phyloP scores from a whole-genome alignment of 2,797 vertebrate species.

The Hippocampus kuda region DNA sequence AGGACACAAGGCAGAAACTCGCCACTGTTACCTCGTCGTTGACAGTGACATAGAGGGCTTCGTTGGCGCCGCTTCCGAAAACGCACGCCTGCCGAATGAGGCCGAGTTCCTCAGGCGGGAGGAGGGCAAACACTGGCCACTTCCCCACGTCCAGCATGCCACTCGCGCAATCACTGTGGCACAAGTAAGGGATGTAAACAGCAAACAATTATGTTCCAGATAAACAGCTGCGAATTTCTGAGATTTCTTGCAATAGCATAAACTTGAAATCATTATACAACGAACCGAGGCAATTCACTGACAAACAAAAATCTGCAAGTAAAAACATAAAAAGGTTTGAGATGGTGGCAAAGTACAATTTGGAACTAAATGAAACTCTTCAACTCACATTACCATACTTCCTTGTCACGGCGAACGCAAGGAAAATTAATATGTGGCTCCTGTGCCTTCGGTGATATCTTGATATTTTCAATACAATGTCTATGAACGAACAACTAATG shows the following conservation, averaged over 20 bases:
- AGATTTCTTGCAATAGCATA: background rate
- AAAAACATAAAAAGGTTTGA: background rate
- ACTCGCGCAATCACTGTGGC: constrained; percentile 31
- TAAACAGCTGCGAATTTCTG: background rate
- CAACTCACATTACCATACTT: too few species aligned
- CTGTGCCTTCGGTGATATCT: too few species aligned
- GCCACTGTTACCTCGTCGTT: constrained; percentile 81
- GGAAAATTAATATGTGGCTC: too few species aligned
- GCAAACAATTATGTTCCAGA: background rate
- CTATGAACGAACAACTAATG: too few species aligned
- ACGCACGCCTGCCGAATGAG: constrained; percentile 92
- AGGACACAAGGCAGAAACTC: background rate
- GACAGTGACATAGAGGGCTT: constrained; percentile 89
- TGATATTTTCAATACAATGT: too few species aligned
- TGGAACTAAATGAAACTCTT: too few species aligned
- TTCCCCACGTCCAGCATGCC: constrained; percentile 98
- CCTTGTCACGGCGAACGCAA: too few species aligned
- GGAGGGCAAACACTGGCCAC: constrained; percentile 97
- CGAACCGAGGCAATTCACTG: background rate
- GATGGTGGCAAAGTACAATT: too few species aligned
- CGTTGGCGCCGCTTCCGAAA: constrained; percentile 90
- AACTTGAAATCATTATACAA: background rate
- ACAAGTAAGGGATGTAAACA: background rate
- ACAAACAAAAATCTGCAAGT: background rate
- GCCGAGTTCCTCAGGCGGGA: constrained; percentile 84